Evolutionary conservation across 2,113 vertebrate species (phyloP), one percentile per base, ranked within the genome.

Genomic region (Mesocricetus auratus): DNA sequence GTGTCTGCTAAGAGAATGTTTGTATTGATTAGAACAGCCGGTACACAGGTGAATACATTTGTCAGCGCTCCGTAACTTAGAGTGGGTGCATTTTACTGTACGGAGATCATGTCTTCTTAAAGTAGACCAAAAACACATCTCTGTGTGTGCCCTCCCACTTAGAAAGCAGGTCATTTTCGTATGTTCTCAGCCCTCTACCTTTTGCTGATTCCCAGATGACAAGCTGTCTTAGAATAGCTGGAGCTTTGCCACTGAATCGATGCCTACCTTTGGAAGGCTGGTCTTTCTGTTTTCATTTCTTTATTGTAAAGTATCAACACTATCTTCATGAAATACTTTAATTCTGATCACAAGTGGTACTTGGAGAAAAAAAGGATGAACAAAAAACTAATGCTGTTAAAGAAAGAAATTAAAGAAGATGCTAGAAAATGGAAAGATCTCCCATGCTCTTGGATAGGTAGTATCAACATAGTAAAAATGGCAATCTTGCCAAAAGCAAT

Each of bases 291-390:
- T 74, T 91, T 31, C 36, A 17, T 69, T 86, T 97, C 26, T 87
- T 90, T 78, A 73, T 85, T 90, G 92, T 83, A 75, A 42, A 94
- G 83, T 26, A 89, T 91, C 87, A 62, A 64, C n/a, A 16, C 4
- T 75, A 1, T 26, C 29, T 26, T 85, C 42, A 77, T 79, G 92
- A 82, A 68, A 6, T 86, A 74, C 7, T 93, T n/a, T 60, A 15
- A 47, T 86, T 88, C n/a, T 66, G 0, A 81, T 74, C 66, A 16
- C 92, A 74, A 75, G 62, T 29, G 47, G 39, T 22, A 36, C 78
- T 87, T 93, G 58, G 22, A 60, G 22, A 39, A 39, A 19, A 73
- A 73, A n/a, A 73, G 62, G 88, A 64, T 42, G 19, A 62, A 83
- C 56, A 26, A 26, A 47, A 62, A 62, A 26, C 45, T 29, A 88